These are phyloP conservation scores for Rhopalosiphum maidis DNA, from an alignment of 1,140 invertebrate genomes.

Conservation along the genomic window DNA sequence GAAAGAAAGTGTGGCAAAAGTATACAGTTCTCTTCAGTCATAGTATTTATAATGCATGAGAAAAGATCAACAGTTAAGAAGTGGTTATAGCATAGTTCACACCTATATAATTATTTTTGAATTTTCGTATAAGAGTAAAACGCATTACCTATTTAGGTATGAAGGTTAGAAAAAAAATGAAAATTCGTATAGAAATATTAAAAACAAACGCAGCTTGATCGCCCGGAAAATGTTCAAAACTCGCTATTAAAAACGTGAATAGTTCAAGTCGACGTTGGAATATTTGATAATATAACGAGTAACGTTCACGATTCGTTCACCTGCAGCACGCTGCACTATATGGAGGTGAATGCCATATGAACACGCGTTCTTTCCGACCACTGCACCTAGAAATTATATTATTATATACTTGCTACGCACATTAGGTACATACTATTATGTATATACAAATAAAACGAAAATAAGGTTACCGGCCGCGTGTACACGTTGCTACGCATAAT, in stretches of 20 bases:
- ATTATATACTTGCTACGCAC: not conserved
- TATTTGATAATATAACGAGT: not conserved
- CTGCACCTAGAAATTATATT: slow-evolving; percentile 10
- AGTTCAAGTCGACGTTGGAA: too few relatives aligned
- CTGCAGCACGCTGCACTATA: not conserved
- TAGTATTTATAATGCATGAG: too few relatives aligned
- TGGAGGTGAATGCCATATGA: not conserved
- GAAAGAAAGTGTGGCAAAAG: too few relatives aligned
- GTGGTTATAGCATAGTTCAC: too few relatives aligned
- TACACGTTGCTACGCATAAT: not conserved
- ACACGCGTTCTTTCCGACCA: not conserved
- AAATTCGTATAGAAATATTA: not conserved
- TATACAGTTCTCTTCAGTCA: too few relatives aligned
- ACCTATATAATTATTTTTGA: too few relatives aligned
- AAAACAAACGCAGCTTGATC: not conserved
- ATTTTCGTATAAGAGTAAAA: too few relatives aligned
- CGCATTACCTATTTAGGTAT: too few relatives aligned
- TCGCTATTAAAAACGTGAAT: too few relatives aligned
- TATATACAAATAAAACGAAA: not conserved
- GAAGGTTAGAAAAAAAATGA: too few relatives aligned
- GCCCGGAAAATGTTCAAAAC: too few relatives aligned
- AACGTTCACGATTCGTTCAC: not conserved
- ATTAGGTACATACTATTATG: not conserved
- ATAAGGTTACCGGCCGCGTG: not conserved
- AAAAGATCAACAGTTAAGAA: too few relatives aligned